Base-by-base conservation (phyloP, 2,797 vertebrate species). In the Lepilemur ruficaudatus region DNA sequence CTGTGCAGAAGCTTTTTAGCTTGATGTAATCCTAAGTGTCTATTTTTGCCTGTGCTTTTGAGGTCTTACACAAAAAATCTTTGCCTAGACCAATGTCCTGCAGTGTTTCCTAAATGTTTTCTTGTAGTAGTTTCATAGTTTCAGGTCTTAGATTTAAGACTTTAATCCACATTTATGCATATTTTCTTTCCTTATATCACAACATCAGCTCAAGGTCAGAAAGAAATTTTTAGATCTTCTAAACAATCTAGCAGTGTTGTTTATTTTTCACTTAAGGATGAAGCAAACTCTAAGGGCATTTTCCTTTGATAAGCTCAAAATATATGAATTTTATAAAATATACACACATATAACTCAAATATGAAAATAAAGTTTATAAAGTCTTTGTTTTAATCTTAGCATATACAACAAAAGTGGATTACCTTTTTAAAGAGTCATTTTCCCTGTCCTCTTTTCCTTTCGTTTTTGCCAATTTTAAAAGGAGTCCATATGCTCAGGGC, bases 381-480 rank as follows among this genome's bases (percentile, higher is more conserved):
- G 55, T 90, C n/a, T 95, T 79, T 95, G 52, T 89, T 95, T 78
- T 92, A 70, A 86, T 67, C 35, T 95, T 79, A 80, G 73, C 72
- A 96, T 75, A 95, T 32, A 86, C 5, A 76, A 65, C n/a, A 91
- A 73, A 96, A 83, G 23, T 65, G 30, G 67, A 30, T 46, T 46
- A 50, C 32, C 70, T 94, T 94, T 80, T 72, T 25, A 91, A 94
- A 57, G n/a, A 91, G 55, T 80, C 61, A 94, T 76, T 96, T 96
- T 83, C 46, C 30, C 38, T 63, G 7, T 92, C 28, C 78, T 48
- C n/a, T 28, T 43, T 78, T 87, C 57, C 72, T 81, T 89, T 85
- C 73, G 63, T 73, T 61, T 85, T 87, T 57, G 93, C 82, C 93
- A 96, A 79, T 75, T 93, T 96, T 85, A 85, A 95, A 90, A 95